phyloP scores from a whole-genome alignment of 2,113 vertebrate species.

The Amphiprion ocellaris region DNA sequence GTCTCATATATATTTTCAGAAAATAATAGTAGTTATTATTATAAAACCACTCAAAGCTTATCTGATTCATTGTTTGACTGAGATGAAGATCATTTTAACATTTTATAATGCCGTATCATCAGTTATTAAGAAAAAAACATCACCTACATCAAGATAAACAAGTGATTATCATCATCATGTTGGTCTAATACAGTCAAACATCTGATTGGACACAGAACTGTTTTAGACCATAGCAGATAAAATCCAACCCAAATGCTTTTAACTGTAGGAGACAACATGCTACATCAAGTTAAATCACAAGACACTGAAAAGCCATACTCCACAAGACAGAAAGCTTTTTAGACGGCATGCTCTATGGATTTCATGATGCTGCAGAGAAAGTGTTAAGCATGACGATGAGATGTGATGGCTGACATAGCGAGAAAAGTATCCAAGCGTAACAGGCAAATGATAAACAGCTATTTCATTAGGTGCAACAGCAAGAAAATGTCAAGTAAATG shows the following conservation, averaged over 20 bases:
- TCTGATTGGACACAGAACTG: constrained; percentile 17
- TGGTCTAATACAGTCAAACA: constrained; percentile 7
- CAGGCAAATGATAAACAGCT: constrained; percentile 70
- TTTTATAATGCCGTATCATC: background rate
- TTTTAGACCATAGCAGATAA: constrained; percentile 24
- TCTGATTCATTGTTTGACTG: background rate
- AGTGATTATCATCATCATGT: background rate
- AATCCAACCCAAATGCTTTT: constrained; percentile 37
- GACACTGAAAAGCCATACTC: constrained; percentile 40
- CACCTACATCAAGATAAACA: background rate
- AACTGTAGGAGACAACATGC: constrained; percentile 48
- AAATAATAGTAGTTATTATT: background rate
- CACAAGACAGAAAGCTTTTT: constrained; percentile 49
- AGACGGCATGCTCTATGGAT: constrained; percentile 72
- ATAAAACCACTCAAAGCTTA: background rate
- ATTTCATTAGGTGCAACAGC: constrained; percentile 69
- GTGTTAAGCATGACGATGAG: constrained; percentile 67
- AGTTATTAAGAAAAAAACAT: background rate
- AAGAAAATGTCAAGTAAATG: constrained; percentile 57
- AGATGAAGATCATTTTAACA: no score
- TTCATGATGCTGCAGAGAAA: constrained; percentile 49
- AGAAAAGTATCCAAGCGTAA: constrained; percentile 50
- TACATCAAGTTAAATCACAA: constrained; percentile 53
- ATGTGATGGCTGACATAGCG: constrained; percentile 60
- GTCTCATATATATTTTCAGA: background rate